Evolutionary conservation across 2,888 invertebrate genomes (phyloP), one percentile per base, ranked within the genome.

Genomic region (Melanostoma scalare): DNA sequence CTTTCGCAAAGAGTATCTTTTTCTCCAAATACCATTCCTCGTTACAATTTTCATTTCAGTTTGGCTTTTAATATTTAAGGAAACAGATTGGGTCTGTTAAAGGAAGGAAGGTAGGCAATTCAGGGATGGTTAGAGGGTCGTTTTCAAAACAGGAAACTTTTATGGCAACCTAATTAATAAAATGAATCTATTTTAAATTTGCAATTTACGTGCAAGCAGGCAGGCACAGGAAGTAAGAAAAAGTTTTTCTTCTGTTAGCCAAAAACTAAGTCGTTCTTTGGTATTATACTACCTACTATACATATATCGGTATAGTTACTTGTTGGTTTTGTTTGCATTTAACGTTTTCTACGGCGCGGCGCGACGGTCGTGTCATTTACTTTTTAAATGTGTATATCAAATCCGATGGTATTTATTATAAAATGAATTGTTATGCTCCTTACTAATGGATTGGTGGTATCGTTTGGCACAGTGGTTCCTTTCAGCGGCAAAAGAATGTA

Each of bases 131-230:
- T 46, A 46, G 69, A 38, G 69, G 63, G 52, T 82, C 78, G 68
- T 65, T 68, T 73, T 78, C 68, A 78, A 74, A 82, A 78, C 73
- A 82, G 78, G 78, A 87, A 88, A 87, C 87, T 89, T 88, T 87
- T 88, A 88, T 88, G 87, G 85, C 88, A 88, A 87, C 88, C 88
- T 89, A 89, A 89, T 89, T 89, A 89, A 89, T 89, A 88, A 89
- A 89, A 88, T 86, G 86, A 86, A 87, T 86, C 85, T 86, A 86
- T 87, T 87, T 85, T 85, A 86, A 87, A 87, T 87, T 87, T 86
- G 86, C 87, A 87, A 86, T 87, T 87, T 87, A 86, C 87, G 86
- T 87, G 88, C 87, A 85, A 72, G 79, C 75, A 81, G 79, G 73
- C 80, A 76, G 44, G 55, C 71, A 63, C 73, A 52, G 53, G 53